phyloP scores from a whole-genome alignment of 2,888 invertebrate genomes.

The Sympetrum striolatum region DNA sequence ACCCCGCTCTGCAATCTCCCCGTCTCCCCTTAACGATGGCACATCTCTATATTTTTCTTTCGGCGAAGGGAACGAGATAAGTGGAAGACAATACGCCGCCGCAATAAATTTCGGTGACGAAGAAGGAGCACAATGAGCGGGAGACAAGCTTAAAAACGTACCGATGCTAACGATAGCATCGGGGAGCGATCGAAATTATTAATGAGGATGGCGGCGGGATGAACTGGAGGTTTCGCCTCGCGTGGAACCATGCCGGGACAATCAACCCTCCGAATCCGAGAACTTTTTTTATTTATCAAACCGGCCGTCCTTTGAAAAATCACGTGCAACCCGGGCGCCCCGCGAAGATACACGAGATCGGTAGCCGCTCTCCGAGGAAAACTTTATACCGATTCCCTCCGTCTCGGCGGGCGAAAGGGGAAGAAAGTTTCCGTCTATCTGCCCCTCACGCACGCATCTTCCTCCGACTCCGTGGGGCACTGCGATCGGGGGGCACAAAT shows the following conservation, averaged over 20 bases:
- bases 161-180: not conserved
- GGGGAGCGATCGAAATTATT: not conserved
- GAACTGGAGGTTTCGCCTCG: not conserved
- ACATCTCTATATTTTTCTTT: not conserved
- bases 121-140: not conserved
- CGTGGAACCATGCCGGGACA: not conserved
- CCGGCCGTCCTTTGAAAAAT: not conserved
- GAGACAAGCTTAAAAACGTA: not conserved
- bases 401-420: not conserved
- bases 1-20: not conserved
- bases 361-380: not conserved
- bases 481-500: slow-evolving; percentile 26
- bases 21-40: not conserved
- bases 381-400: not conserved
- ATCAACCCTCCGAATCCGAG: not conserved
- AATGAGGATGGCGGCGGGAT: not conserved
- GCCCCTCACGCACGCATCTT: not conserved
- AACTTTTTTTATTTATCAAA: not conserved
- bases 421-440: not conserved
- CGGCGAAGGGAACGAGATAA: not conserved
- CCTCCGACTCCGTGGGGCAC: not conserved
- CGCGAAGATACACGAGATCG: not conserved
- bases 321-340: not conserved
- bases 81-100: not conserved
- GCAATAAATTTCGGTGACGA: not conserved